Evolutionary conservation across 1,140 invertebrate species (phyloP), one percentile per base, ranked within the genome.

Genomic region (Drosophila funebris): DNA sequence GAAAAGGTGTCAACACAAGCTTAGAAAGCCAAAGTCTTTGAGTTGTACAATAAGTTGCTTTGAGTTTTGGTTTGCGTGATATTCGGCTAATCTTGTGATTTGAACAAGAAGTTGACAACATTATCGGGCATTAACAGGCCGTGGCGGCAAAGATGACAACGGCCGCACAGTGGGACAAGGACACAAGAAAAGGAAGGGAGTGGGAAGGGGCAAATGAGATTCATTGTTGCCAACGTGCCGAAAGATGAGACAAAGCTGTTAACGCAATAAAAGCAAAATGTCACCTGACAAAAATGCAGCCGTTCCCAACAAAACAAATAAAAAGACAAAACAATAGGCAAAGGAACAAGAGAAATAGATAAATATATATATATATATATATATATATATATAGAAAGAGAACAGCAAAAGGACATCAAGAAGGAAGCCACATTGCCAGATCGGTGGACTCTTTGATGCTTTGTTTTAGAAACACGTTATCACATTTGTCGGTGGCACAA

Each of bases 401-500:
- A 5, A 61, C 46, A 56, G 27, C 7, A 43, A 58, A 62, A 77
- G 50, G 58, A 54, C 39, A 61, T 61, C 4, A 31, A 14, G 41
- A 16, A 62, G 29, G 58, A 41, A 63, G 58, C 50, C 48, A 54
- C 56, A 60, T 58, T 24, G 56, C 36, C 53, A 37, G 60, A 52
- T 75, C 75, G 78, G 64, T 61, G 58, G 80, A 67, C 80, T 84
- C 80, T 84, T 84, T 84, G 80, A 84, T 57, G 80, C 64, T 67
- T 84, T 84, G 80, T 84, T 84, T 70, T 73, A 63, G 66, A 27
- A 48, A 67, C 79, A 84, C 78, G 75, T 73, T 84, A 84, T 84
- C 80, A 84, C 79, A 83, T 83, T 83, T 83, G 57, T 52, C 73
- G 73, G 73, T 64, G 75, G 43, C 56, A 73, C 53, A 46, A 70